Conservation (phyloP, 2,888 invertebrate genomes). For the Drosophila leonis region DNA sequence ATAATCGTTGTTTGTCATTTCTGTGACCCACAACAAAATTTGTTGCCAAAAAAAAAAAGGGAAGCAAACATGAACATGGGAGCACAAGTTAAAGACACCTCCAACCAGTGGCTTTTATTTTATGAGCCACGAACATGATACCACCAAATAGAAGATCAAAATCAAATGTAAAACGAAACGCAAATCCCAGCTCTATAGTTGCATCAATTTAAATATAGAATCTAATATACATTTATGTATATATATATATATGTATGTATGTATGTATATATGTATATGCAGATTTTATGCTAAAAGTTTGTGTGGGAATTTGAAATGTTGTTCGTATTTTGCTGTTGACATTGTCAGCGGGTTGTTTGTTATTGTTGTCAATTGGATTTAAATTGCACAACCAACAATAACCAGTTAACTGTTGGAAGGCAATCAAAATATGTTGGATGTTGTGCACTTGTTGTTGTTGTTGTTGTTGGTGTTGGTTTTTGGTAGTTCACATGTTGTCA, state of each 20-base stretch:
- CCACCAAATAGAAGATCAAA: constrained; percentile 10
- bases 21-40: constrained; percentile 30
- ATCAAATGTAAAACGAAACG: constrained; percentile 35
- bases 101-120: constrained; percentile 40
- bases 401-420: constrained; percentile 28
- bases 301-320: constrained; percentile 16
- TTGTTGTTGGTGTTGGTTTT: not conserved
- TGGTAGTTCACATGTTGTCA: constrained; percentile 8
- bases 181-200: constrained; percentile 15
- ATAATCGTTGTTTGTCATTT: constrained; percentile 40
- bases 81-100: not conserved
- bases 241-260: constrained; percentile 6
- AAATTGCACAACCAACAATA: constrained; percentile 45
- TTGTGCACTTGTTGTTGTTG: constrained; percentile 8
- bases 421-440: constrained; percentile 47
- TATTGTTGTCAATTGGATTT: constrained; percentile 43
- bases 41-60: constrained; percentile 4
- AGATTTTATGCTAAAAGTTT: constrained; percentile 35
- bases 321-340: constrained; percentile 31
- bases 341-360: constrained; percentile 32
- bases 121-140: constrained; percentile 56
- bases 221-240: not conserved
- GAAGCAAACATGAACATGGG: not conserved
- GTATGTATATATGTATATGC: constrained; percentile 15
- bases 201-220: constrained; percentile 6